These are phyloP conservation scores for Onthophagus sagittarius DNA, from an alignment of 2,888 invertebrate genomes.

Conservation along the genomic window DNA sequence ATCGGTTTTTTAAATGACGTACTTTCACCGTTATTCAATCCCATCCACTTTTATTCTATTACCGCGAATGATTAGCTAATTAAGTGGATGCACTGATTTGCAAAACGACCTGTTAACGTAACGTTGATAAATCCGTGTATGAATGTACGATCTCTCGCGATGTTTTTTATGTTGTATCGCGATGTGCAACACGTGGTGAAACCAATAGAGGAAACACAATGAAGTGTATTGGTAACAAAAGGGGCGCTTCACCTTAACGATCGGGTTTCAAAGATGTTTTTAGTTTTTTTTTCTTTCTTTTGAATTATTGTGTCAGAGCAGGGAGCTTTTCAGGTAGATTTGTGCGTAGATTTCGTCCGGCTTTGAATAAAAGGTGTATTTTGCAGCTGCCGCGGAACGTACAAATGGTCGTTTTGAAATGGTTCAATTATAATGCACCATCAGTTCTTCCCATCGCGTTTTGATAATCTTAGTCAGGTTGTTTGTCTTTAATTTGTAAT, in stretches of 20 bases:
- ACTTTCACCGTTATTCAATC: not conserved
- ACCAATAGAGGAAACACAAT: not conserved
- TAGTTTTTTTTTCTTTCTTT: not conserved
- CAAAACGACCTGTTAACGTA: too few species aligned
- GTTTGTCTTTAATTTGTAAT: too few species aligned
- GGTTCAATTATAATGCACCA: not conserved
- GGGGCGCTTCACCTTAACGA: not conserved
- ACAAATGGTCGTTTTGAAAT: not conserved
- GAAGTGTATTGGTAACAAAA: not conserved
- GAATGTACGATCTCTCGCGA: too few species aligned
- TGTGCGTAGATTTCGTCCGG: not conserved
- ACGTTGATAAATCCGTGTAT: too few species aligned
- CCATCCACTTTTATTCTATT: not conserved
- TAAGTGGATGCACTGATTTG: not conserved
- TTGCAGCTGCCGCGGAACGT: not conserved
- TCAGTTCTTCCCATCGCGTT: not conserved
- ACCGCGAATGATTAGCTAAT: not conserved
- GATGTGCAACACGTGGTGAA: not conserved
- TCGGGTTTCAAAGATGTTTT: not conserved
- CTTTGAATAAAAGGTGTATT: not conserved
- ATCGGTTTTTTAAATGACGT: not conserved
- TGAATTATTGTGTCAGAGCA: not conserved
- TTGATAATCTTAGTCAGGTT: not conserved
- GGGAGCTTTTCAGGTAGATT: not conserved
- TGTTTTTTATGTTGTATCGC: too few species aligned